Conservation (phyloP, 2,797 vertebrate genomes). For the Todus mexicanus region DNA sequence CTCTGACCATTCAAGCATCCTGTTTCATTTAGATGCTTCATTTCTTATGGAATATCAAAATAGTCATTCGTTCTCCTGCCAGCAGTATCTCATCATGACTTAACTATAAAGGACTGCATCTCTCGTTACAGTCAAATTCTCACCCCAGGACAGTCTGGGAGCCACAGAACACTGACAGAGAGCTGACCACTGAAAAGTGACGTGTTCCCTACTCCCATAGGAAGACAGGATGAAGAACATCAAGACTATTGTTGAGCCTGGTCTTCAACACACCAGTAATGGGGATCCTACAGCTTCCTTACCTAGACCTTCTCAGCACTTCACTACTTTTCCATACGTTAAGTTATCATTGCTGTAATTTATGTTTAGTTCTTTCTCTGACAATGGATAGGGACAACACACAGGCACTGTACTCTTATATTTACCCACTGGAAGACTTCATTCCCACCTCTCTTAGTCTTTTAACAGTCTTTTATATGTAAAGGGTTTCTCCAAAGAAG, state of each 20-base stretch:
- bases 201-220: background rate
- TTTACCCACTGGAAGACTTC: background rate
- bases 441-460: background rate
- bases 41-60: background rate
- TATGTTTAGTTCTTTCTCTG: background rate
- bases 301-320: background rate
- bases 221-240: background rate
- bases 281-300: background rate
- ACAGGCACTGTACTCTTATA: accelerated
- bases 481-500: background rate
- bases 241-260: background rate
- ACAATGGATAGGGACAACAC: background rate
- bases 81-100: background rate
- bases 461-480: background rate
- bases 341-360: background rate
- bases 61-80: background rate
- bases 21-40: background rate
- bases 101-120: background rate
- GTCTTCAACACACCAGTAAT: background rate
- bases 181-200: background rate
- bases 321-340: background rate
- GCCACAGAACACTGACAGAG: background rate
- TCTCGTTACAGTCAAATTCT: background rate
- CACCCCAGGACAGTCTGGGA: background rate
- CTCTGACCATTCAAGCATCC: background rate